Evolutionary conservation across 1,140 invertebrate species (phyloP).

Genomic region (Paralvinella palmiformis): DNA sequence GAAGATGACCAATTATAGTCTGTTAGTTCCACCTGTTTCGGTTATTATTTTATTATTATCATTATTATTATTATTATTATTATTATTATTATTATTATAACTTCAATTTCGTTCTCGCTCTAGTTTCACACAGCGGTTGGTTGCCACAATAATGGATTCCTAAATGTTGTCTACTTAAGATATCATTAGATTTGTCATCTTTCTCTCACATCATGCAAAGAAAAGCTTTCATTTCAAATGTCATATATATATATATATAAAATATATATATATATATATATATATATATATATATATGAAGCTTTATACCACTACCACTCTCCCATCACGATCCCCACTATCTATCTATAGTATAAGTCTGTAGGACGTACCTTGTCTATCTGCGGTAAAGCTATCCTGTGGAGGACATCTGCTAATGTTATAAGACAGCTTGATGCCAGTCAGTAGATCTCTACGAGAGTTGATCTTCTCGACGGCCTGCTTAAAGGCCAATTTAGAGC

Average conservation of each 20-base stretch:
- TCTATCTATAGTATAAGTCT: too few species aligned
- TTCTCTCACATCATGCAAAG: background rate
- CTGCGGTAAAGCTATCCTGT: conserved; percentile 85
- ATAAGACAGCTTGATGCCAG: conserved; percentile 71
- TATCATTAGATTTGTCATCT: too few species aligned
- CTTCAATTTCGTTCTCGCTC: too few species aligned
- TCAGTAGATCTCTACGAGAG: conserved; percentile 70
- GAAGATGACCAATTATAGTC: too few species aligned
- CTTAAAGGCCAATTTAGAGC: conserved; percentile 79
- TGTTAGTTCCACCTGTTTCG: too few species aligned
- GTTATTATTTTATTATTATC: too few species aligned
- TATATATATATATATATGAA: background rate
- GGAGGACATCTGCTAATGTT: conserved; percentile 81
- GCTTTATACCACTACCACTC: background rate
- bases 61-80: too few species aligned
- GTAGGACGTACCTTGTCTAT: conserved; percentile 69
- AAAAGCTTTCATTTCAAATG: conserved; percentile 23
- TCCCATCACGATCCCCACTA: conserved; percentile 1
- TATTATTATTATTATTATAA: too few species aligned
- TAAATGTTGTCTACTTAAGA: too few species aligned
- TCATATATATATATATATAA: background rate
- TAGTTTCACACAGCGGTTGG: too few species aligned
- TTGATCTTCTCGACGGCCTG: conserved; percentile 87
- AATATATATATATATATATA: background rate
- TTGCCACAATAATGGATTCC: too few species aligned